Conservation (phyloP, 37 sponge, comb jelly and placozoan genomes). For the Ianthella basta region DNA sequence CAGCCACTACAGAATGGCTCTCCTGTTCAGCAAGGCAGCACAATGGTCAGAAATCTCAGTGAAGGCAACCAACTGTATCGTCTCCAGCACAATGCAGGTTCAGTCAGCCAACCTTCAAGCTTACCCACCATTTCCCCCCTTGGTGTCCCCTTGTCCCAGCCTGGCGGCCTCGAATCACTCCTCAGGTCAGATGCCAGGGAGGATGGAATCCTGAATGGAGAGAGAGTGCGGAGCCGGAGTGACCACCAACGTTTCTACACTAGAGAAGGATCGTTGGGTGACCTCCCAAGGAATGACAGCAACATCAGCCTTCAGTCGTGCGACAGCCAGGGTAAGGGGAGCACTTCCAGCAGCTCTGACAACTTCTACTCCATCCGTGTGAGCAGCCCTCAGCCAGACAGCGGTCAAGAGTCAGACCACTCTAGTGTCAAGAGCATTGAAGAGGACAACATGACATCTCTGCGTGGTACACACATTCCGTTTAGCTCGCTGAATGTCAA, state of each 20-base stretch:
- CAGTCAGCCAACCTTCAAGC: conserved; percentile 10
- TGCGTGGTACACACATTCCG: not conserved
- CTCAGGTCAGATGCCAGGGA: not conserved
- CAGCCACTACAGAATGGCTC: no score
- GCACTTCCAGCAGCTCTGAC: conserved; percentile 21
- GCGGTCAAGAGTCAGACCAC: conserved; percentile 23
- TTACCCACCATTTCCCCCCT: conserved; percentile 19
- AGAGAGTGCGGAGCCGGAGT: conserved; percentile 1
- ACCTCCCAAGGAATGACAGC: conserved; percentile 8
- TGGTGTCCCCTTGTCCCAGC: not conserved
- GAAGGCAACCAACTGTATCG: conserved; percentile 19
- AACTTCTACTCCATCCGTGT: conserved; percentile 2
- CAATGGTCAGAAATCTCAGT: not conserved
- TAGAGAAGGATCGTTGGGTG: not conserved
- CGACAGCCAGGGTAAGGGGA: conserved; percentile 16
- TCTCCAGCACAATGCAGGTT: not conserved
- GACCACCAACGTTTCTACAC: not conserved
- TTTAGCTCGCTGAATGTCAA: conserved; percentile 13
- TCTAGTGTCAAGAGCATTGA: conserved; percentile 25
- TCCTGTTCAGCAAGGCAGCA: no score
- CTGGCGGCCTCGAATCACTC: not conserved
- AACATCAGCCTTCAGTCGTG: not conserved
- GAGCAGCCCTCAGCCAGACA: not conserved
- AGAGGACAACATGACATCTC: not conserved
- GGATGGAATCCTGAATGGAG: conserved; percentile 23